Evolutionary conservation across 2,888 invertebrate genomes (phyloP).

Genomic region (Hemithea aestivaria): DNA sequence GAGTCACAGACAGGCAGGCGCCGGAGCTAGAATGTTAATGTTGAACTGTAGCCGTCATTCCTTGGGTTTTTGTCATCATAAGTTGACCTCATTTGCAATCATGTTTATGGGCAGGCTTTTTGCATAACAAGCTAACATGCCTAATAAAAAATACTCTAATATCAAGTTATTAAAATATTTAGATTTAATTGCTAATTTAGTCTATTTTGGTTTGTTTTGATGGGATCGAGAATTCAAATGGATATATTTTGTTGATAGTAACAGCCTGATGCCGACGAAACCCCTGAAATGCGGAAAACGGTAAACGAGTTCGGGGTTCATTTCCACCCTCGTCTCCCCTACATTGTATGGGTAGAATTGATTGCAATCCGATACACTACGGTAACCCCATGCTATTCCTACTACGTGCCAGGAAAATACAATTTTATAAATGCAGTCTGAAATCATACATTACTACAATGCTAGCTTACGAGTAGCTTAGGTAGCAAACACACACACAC

Average conservation of each 20-base stretch:
- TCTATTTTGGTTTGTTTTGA: no score
- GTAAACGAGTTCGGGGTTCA: constrained; percentile 29
- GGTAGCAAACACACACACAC: no score
- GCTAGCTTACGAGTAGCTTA: not conserved
- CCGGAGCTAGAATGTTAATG: constrained; percentile 23
- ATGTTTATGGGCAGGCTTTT: constrained; percentile 4
- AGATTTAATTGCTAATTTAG: no score
- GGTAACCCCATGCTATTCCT: constrained; percentile 11
- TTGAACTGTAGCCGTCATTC: constrained; percentile 29
- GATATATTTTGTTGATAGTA: constrained; percentile 4
- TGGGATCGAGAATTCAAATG: no score
- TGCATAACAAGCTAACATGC: no score
- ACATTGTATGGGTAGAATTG: constrained; percentile 43
- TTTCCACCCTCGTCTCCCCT: constrained; percentile 34
- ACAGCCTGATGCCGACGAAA: constrained; percentile 36
- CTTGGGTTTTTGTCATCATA: constrained; percentile 18
- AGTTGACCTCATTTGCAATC: constrained; percentile 8
- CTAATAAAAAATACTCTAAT: no score
- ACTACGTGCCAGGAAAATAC: constrained; percentile 2
- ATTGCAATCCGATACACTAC: constrained; percentile 65
- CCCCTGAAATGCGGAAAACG: constrained; percentile 57
- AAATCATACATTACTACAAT: not conserved
- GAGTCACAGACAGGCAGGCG: constrained; percentile 31
- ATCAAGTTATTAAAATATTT: no score
- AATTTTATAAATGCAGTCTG: constrained; percentile 6